Evolutionary conservation across 2,113 vertebrate genomes (phyloP), one percentile per base, ranked within the genome.

Genomic region (Cranoglanis bouderius): DNA sequence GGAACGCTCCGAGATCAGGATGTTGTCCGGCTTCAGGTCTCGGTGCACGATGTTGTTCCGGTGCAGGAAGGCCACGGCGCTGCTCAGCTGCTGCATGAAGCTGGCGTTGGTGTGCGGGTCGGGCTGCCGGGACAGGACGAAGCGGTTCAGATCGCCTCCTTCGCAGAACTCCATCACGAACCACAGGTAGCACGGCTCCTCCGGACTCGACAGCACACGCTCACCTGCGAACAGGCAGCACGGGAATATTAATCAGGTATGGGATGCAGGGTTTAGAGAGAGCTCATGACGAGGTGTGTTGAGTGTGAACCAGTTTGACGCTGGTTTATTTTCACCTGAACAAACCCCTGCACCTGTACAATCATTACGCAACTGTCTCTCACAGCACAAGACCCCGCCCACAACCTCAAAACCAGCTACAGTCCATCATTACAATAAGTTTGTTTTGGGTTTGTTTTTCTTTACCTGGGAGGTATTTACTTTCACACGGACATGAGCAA

Each of bases 91-190:
- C 16, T 97, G 95, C 98, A 98, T 98, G 92, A 99, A 99, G 93
- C 98, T 97, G 93, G 95, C 96, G 94, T 97, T 99, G 49, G 97
- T 98, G 2, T 91, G 94, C 0, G 96, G 96, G 96, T 98, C 93
- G 0, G 98, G 98, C 70, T 95, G 93, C 3, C 98, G 95, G 0
- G 98, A 99, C 51, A 99, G 94, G 84, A 99, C 95, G 19, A 98
- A 99, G 90, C 97, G 97, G 94, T 98, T 99, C 90, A 99, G 97
- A 92, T 99, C 98, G 12, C 98, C 98, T 4, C 98, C 97, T 92
- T 99, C 97, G 0, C 98, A 99, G 95, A 97, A 99, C 94, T 99
- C 98, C 98, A 99, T 99, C 91, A 99, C 97, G 0, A 99, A 99
- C 98, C 98, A 99, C 78, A 99, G 96, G 93, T 98, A 99, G 90